Percentiles rank a stretch among this genome's conserved stretches.
These are phyloP conservation scores for Torymus aiolomorphi DNA, from an alignment of 2,888 invertebrate species.

Conservation along the genomic window DNA sequence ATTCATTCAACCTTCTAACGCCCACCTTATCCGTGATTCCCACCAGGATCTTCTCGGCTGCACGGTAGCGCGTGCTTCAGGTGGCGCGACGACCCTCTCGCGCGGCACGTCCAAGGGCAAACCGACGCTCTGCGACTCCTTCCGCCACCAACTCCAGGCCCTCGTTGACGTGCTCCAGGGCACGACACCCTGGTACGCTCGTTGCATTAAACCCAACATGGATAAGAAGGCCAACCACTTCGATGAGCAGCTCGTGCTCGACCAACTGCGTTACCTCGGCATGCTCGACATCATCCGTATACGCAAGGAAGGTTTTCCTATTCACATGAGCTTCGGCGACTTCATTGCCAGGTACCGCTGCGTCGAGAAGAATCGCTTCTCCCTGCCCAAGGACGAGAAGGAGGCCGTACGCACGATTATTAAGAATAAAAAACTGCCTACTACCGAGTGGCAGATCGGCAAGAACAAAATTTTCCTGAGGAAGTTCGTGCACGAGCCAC, in stretches of 20 bases:
- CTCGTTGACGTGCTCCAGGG: constrained; percentile 92
- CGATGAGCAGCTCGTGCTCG: constrained; percentile 87
- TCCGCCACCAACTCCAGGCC: constrained; percentile 90
- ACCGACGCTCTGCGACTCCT: constrained; percentile 92
- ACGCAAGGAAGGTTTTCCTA: constrained; percentile 91
- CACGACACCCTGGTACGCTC: constrained; percentile 94
- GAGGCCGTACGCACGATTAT: constrained; percentile 78
- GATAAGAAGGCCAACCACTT: constrained; percentile 88
- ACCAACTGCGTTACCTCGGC: constrained; percentile 92
- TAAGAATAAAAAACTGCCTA: constrained; percentile 81
- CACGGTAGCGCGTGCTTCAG: constrained; percentile 69
- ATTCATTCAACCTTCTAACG: too few relatives aligned
- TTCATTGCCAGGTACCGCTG: constrained; percentile 88
- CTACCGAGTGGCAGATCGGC: constrained; percentile 92
- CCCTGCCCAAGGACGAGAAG: constrained; percentile 71
- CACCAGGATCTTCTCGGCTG: constrained; percentile 71
- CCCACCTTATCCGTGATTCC: too few relatives aligned
- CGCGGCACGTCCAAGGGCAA: constrained; percentile 92
- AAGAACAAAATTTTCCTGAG: constrained; percentile 91
- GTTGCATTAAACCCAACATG: constrained; percentile 94
- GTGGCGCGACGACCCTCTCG: constrained; percentile 78
- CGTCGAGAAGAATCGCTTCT: constrained; percentile 74
- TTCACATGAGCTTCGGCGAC: constrained; percentile 87
- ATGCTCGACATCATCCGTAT: constrained; percentile 96
- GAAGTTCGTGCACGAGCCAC: constrained; percentile 87